These are phyloP conservation scores for Rhopalosiphum maidis DNA, from an alignment of 1,140 invertebrate species.

Conservation along the genomic window DNA sequence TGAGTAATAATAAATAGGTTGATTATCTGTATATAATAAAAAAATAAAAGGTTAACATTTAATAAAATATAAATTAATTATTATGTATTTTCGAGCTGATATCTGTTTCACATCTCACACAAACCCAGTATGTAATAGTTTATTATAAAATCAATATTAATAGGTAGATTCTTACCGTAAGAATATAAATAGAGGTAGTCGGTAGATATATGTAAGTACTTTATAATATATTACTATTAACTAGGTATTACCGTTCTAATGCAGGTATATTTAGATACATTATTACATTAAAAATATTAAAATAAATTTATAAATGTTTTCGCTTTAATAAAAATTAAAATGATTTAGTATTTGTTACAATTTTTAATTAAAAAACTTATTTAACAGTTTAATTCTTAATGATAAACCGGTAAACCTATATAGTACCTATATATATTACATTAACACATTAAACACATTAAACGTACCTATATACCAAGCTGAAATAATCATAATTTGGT, in stretches of 20 bases:
- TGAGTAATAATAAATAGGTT: background rate
- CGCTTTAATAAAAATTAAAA: background rate
- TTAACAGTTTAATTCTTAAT: too few relatives aligned
- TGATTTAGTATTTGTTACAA: background rate
- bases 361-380: background rate
- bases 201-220: too few relatives aligned
- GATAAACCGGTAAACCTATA: background rate
- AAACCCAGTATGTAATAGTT: too few relatives aligned
- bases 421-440: background rate
- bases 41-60: background rate
- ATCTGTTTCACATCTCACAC: background rate
- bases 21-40: background rate
- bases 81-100: background rate
- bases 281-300: background rate
- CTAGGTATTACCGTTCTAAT: background rate
- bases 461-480: background rate
- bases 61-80: slow-evolving; percentile 1
- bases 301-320: background rate
- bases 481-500: background rate
- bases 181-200: background rate
- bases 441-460: background rate
- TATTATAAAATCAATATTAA: background rate
- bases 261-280: background rate
- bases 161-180: too few relatives aligned
- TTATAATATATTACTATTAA: too few relatives aligned